Conservation (phyloP, 2,888 invertebrate species). For the Limnephilus marmoratus region DNA sequence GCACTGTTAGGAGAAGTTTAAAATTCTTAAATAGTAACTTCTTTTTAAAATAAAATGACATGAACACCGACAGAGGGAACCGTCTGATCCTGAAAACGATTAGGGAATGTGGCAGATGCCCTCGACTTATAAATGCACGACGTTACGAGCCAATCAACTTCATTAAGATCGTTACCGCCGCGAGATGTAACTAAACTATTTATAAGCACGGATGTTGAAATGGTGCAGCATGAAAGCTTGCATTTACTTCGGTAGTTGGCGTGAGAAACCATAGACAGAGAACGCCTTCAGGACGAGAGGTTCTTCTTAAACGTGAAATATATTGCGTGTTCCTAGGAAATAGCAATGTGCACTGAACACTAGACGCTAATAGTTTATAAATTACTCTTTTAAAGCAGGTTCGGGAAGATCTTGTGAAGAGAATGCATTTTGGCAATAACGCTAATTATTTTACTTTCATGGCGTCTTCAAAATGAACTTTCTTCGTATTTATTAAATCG, state of each 20-base stretch:
- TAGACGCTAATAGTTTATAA: conserved; percentile 30
- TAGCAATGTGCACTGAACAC: background rate
- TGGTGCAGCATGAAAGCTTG: background rate
- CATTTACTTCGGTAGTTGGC: background rate
- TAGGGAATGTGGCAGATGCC: background rate
- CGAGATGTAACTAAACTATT: background rate
- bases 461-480: no score
- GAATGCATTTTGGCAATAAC: background rate
- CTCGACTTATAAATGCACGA: background rate
- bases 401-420: background rate
- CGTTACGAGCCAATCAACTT: background rate
- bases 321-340: background rate
- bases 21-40: no score
- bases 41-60: no score
- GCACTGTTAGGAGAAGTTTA: no score
- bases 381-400: conserved; percentile 33
- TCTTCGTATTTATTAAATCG: no score
- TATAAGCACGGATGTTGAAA: background rate
- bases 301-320: background rate
- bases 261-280: background rate
- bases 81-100: background rate
- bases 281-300: background rate
- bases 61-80: no score
- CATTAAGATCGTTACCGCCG: background rate
- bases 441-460: background rate